Evolutionary conservation across 2,888 invertebrate species (phyloP).

Genomic region (Acleris laterana): DNA sequence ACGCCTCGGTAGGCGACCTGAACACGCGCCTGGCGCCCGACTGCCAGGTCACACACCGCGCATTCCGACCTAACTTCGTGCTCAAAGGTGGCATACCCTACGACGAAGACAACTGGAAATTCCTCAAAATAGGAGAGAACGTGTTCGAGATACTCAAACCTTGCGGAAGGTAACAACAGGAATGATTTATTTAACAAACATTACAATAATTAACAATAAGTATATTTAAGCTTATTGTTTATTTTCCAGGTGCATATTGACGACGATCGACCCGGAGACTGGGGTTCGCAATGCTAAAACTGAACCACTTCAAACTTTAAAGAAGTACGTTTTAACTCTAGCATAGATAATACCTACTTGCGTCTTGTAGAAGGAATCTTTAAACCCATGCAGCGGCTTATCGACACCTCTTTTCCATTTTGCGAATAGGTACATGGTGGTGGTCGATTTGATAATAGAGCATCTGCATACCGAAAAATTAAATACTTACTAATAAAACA

Average conservation of each 20-base stretch:
- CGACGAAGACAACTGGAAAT: constrained; percentile 89
- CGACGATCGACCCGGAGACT: constrained; percentile 88
- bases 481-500: too few species aligned
- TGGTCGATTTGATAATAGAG: too few species aligned
- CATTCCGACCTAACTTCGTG: constrained; percentile 89
- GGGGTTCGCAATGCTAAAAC: constrained; percentile 83
- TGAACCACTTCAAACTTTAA: constrained; percentile 88
- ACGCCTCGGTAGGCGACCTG: constrained; percentile 87
- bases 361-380: too few species aligned
- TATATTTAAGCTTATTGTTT: not conserved
- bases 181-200: not conserved
- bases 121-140: constrained; percentile 87
- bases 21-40: constrained; percentile 80
- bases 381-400: too few species aligned
- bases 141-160: constrained; percentile 87
- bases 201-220: too few species aligned
- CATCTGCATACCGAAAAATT: too few species aligned
- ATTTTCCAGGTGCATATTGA: constrained; percentile 85
- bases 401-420: too few species aligned
- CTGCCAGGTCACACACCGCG: constrained; percentile 70
- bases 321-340: constrained; percentile 79
- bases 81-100: constrained; percentile 84
- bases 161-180: constrained; percentile 81
- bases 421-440: too few species aligned
- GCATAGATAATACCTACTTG: not conserved